Conservation (phyloP, 2,888 invertebrate genomes). For the Rutpela maculata region DNA sequence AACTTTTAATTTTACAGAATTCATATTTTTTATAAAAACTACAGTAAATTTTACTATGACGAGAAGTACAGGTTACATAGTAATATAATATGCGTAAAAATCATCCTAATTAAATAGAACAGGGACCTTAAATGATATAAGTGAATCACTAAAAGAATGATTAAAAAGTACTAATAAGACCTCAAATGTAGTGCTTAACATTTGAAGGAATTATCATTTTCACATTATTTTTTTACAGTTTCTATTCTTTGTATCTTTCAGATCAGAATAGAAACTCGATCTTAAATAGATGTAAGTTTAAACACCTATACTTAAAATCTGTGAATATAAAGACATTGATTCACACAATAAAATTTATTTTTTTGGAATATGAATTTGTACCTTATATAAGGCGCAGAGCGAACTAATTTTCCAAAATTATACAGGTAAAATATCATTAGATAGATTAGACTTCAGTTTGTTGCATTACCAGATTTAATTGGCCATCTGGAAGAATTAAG, state of each 20-base stretch:
- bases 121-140: neutral
- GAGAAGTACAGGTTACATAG: constrained; percentile 23
- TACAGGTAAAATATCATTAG: constrained; percentile 7
- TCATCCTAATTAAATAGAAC: neutral
- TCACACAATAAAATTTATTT: too few species aligned
- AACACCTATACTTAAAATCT: too few species aligned
- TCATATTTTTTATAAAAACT: constrained; percentile 34
- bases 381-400: too few species aligned
- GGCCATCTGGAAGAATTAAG: neutral
- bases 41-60: constrained; percentile 26
- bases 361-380: too few species aligned
- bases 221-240: neutral
- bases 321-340: too few species aligned
- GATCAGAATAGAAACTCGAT: too few species aligned
- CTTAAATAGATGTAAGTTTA: too few species aligned
- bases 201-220: neutral
- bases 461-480: neutral
- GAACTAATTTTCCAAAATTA: neutral
- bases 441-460: neutral
- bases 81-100: constrained; percentile 15
- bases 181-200: neutral
- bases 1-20: constrained; percentile 1
- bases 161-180: neutral
- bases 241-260: neutral
- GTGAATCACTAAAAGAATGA: neutral